These are phyloP conservation scores for Caenorhabditis plicata DNA, from an alignment of 2,888 invertebrate genomes.

Conservation along the genomic window DNA sequence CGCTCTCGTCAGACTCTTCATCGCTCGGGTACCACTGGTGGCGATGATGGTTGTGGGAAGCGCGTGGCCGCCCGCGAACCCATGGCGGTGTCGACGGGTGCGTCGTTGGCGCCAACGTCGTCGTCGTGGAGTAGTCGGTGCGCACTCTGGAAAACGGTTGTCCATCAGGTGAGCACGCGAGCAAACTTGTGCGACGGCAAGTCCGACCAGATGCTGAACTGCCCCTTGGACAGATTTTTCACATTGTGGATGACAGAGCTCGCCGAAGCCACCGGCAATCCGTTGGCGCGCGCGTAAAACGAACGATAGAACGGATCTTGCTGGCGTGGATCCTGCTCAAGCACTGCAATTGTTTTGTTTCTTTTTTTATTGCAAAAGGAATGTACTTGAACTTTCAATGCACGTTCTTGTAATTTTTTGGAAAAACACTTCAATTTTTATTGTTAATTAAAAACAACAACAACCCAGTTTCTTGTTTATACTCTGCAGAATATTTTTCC, in stretches of 20 bases:
- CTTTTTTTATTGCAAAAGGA: no score
- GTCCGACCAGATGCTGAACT: constrained; percentile 14
- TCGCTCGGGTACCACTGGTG: no score
- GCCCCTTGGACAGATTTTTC: constrained; percentile 16
- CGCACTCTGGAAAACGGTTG: no score
- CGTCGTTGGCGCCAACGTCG: constrained; percentile 6
- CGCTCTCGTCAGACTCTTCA: no score
- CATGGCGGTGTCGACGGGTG: constrained; percentile 9
- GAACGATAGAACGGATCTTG: constrained; percentile 29
- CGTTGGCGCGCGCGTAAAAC: constrained; percentile 15
- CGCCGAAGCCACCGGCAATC: constrained; percentile 23
- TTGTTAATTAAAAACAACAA: no score
- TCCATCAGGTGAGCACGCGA: no score
- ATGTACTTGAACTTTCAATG: no score
- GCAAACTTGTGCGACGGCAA: constrained; percentile 11
- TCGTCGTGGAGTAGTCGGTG: constrained; percentile 12
- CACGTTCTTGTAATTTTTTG: no score
- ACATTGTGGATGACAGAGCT: constrained; percentile 30
- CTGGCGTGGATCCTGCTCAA: constrained; percentile 25
- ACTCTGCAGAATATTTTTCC: no score
- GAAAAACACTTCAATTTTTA: no score
- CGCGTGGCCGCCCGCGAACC: constrained; percentile 20
- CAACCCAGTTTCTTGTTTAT: no score
- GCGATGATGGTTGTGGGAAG: neutral
- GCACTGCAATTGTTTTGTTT: no score